Conservation (phyloP, 1,140 invertebrate genomes). For the Monomorium pharaonis region DNA sequence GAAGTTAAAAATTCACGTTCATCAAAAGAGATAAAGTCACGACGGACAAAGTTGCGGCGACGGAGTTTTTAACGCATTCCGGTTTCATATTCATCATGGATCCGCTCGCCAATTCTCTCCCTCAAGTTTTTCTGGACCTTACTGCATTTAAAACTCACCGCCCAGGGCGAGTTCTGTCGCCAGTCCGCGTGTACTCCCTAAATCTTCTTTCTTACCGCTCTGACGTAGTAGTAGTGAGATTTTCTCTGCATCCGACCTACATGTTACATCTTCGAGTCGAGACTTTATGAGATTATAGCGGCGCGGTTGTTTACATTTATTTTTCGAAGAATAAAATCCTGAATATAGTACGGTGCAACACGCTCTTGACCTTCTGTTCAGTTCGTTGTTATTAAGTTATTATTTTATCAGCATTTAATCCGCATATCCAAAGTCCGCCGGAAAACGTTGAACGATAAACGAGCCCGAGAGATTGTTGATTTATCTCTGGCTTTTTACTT, state of each 20-base stretch:
- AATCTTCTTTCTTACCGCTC: conserved; percentile 39
- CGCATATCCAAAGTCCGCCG: background rate
- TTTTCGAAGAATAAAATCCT: background rate
- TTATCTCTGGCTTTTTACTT: conserved; percentile 15
- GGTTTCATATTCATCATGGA: conserved; percentile 53
- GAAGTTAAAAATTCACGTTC: conserved; percentile 55
- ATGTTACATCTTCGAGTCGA: background rate
- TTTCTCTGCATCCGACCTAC: conserved; percentile 7
- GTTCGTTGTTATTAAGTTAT: background rate
- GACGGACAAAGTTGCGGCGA: background rate
- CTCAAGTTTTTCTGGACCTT: conserved; percentile 12
- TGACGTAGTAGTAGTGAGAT: background rate
- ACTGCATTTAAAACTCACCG: conserved; percentile 8
- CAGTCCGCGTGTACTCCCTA: conserved; percentile 17
- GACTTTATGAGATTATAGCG: conserved; percentile 18
- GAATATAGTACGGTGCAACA: background rate
- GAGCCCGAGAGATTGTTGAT: conserved; percentile 1
- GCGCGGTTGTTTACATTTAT: background rate
- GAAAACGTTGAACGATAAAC: background rate
- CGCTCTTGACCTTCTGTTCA: background rate
- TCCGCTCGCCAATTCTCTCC: background rate
- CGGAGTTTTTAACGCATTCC: conserved; percentile 47
- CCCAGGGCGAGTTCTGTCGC: conserved; percentile 3
- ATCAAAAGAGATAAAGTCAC: conserved; percentile 42
- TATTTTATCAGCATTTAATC: conserved; percentile 15